Conservation (phyloP, 2,888 invertebrate genomes). For the Idaea dimidiata region DNA sequence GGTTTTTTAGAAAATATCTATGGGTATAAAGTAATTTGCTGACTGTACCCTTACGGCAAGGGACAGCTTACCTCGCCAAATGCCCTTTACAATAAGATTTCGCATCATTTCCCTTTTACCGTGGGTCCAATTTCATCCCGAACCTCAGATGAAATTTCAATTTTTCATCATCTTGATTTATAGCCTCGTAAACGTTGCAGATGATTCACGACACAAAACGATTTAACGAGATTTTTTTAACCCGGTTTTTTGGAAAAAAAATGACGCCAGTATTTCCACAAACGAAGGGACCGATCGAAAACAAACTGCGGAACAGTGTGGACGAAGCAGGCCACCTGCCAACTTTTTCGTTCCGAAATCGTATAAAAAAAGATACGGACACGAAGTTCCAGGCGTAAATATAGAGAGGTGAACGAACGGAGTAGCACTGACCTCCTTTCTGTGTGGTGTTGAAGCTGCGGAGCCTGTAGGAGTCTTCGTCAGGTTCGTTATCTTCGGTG, state of each 20-base stretch:
- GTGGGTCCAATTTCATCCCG: constrained; percentile 52
- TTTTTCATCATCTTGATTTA: constrained; percentile 61
- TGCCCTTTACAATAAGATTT: background rate
- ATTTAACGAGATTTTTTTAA: constrained; percentile 52
- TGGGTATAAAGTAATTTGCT: no score
- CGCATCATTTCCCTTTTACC: constrained; percentile 2
- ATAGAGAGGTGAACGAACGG: constrained; percentile 69
- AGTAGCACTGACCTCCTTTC: constrained; percentile 87
- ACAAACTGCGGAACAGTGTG: constrained; percentile 27
- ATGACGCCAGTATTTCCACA: constrained; percentile 24
- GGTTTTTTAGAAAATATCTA: no score
- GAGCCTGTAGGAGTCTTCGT: constrained; percentile 93
- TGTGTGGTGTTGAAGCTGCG: constrained; percentile 95
- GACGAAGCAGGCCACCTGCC: constrained; percentile 55
- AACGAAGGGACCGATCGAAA: constrained; percentile 41
- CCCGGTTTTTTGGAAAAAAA: constrained; percentile 40
- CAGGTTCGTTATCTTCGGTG: constrained; percentile 80
- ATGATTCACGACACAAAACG: constrained; percentile 61
- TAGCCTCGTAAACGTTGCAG: constrained; percentile 55
- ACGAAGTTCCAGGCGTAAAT: constrained; percentile 56
- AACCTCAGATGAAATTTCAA: constrained; percentile 60
- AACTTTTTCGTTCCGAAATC: constrained; percentile 55
- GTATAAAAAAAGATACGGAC: constrained; percentile 56
- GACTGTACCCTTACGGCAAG: no score
- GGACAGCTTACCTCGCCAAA: no score